A percentile compares a stretch with the other conserved stretches of the same genome.
These are phyloP conservation scores for Smutsia gigantea DNA, from an alignment of 2,797 vertebrate species.

Conservation along the genomic window DNA sequence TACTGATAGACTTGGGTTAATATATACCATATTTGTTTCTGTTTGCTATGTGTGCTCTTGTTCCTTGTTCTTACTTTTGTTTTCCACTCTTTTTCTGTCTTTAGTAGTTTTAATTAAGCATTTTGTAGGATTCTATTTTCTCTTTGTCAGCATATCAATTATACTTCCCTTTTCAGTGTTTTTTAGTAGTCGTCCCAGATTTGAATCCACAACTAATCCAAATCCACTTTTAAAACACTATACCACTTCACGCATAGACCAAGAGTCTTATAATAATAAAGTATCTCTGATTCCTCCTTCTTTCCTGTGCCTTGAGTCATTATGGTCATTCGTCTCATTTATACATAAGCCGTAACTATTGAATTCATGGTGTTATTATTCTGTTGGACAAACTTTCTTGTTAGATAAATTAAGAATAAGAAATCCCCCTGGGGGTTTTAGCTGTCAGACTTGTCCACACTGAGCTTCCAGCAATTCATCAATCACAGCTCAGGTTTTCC, in stretches of 20 bases:
- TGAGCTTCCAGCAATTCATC: neutral
- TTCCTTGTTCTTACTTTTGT: neutral
- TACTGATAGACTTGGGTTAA: neutral
- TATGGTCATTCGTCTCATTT: neutral
- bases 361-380: neutral
- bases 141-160: neutral
- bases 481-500: neutral
- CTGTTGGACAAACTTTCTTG: neutral
- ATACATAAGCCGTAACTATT: neutral
- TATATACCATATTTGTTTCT: neutral
- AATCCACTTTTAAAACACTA: neutral
- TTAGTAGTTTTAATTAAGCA: neutral
- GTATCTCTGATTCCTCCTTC: neutral
- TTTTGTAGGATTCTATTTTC: neutral
- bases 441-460: neutral
- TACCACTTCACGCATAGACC: neutral
- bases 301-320: neutral
- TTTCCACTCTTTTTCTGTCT: neutral
- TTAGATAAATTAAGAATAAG: neutral
- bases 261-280: neutral
- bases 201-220: neutral
- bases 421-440: neutral
- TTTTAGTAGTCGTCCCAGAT: neutral
- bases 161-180: neutral
- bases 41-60: neutral